Evolutionary conservation across 2,797 vertebrate species (phyloP), one percentile per base, ranked within the genome.

Genomic region (Acanthurus leucopareius): DNA sequence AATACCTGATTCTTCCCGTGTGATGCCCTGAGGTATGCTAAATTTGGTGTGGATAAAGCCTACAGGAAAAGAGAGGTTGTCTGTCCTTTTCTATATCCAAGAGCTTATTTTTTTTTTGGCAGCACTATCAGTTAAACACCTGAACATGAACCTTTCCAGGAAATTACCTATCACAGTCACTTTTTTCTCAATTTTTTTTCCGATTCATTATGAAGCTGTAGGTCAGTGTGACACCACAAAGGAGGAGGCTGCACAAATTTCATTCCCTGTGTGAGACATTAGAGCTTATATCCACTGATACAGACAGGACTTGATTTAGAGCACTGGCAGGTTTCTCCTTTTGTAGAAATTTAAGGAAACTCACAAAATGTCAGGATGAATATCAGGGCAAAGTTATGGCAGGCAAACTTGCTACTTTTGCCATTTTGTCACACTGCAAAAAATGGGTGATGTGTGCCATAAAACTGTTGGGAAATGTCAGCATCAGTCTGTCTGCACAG

Each of bases 191-290:
- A 8, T 73, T 69, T 83, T 38, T 38, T 52, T 7, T 3, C 42
- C 67, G 54, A 72, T 86, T 86, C 76, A 79, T 86, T 79, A 84
- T 16, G 40, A 58, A 83, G 69, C 68, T 71, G 77, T 64, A 84
- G 90, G 90, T 93, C 91, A 90, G 72, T 57, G 66, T 85, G 89
- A 92, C 90, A 82, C 67, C 45, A 35, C 5, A 11, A 51, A 67
- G 56, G 25, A 66, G 22, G 76, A 67, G 13, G 58, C 68, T 63
- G 57, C 73, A 77, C 72, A 86, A 85, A 82, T 38, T 77, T 47
- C 69, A 9, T 45, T 77, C 32, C 72, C 57, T 40, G 3, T 22
- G 60, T 1, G 14, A 80, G 52, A 72, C 60, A 54, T 80, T 62
- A 69, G 32, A 14, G 6, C 57, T 25, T 45, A 61, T 76, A 66